Evolutionary conservation across 2,797 vertebrate species (phyloP), one percentile per base, ranked within the genome.

Genomic region (Dermochelys coriacea): DNA sequence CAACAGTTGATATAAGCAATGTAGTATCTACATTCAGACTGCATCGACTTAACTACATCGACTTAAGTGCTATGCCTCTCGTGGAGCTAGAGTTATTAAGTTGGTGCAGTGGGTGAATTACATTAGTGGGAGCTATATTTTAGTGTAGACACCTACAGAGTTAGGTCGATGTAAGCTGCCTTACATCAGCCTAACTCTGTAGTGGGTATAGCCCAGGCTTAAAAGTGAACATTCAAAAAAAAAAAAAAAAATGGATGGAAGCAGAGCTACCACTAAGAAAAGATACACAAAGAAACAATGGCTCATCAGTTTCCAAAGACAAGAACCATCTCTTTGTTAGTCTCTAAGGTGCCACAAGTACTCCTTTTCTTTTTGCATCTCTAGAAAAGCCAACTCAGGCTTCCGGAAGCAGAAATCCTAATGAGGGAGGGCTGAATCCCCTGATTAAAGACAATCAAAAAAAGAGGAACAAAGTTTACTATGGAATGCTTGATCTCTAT

Each of bases 211-310:
- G 34, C 19, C 34, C 34, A n/a, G 34, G 34, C 31, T 15, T 34
- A 64, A 64, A 64, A 64, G 34, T 61, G 14, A 64, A 31, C 34
- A 34, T n/a, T n/a, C 52, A 23, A 9, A 12, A 11, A 15, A 34
- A 80, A 41, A 41, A 23, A 9, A 12, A 10, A 12, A 91, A 84
- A 23, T 18, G 1, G 54, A 75, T 75, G 82, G 82, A 88, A 88
- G 31, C 2, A 81, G 41, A 45, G 31, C 25, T 2, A 47, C 10
- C 47, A 71, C 1, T 41, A 91, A 78, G 7, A 84, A 27, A 74
- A 75, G 37, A 52, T 10, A 34, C 52, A 81, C 0, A 21, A 68
- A 21, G 64, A 37, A 68, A 68, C 64, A 0, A 34, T 4, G n/a
- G 47, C 12, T 71, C 27, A 11, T 1, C 19, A 45, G 21, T 9